These are phyloP conservation scores for Nasonia oneida DNA, from an alignment of 2,888 invertebrate species.

Conservation along the genomic window DNA sequence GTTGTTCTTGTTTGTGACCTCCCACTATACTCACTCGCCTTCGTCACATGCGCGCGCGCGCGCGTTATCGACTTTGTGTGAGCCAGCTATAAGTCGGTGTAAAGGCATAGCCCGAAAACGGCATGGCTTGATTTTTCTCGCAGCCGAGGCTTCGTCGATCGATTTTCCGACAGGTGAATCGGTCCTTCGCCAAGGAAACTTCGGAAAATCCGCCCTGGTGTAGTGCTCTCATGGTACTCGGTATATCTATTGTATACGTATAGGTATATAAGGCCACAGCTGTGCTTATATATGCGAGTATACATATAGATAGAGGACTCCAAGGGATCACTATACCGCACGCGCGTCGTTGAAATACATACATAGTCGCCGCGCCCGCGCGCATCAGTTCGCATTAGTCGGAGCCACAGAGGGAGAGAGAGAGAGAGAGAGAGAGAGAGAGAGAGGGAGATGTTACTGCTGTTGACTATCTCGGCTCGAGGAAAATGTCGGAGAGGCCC, in stretches of 20 bases:
- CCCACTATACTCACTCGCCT: neutral
- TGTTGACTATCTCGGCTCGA: neutral
- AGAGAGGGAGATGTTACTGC: constrained; percentile 8
- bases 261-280: neutral
- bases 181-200: neutral
- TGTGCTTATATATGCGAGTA: neutral
- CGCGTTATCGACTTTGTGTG: neutral
- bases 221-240: neutral
- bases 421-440: constrained; percentile 25
- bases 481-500: neutral
- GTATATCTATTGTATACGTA: neutral
- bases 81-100: neutral
- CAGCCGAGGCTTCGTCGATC: neutral
- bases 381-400: neutral
- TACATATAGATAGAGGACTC: neutral
- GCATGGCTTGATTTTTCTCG: neutral
- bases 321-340: constrained; percentile 8
- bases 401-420: constrained; percentile 17
- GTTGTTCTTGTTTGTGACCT: constrained; percentile 11
- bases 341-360: constrained; percentile 20
- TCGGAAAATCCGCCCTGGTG: neutral
- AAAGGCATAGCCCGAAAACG: neutral
- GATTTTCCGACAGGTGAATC: neutral
- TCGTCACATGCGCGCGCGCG: neutral
- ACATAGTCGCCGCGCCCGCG: neutral